These are phyloP conservation scores for Sebastes taczanowskii DNA, from an alignment of 2,797 vertebrate species.

Conservation along the genomic window DNA sequence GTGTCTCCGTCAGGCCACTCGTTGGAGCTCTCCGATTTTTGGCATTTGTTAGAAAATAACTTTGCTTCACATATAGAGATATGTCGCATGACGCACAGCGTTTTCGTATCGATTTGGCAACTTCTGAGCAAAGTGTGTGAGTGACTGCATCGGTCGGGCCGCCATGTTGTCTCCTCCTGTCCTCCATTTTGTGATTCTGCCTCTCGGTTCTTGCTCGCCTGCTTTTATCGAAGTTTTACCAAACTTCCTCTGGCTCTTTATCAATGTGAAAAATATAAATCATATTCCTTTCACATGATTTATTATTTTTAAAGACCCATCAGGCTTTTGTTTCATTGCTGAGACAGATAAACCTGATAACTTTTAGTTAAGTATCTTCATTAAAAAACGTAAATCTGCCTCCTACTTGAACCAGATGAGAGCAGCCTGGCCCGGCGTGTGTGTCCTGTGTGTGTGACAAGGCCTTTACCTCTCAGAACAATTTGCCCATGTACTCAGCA, in stretches of 20 bases:
- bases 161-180: constrained; percentile 82
- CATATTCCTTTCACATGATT: not conserved
- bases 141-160: constrained; percentile 57
- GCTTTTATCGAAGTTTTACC: constrained; percentile 27
- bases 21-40: not conserved
- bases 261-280: not conserved
- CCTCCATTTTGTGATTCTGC: constrained; percentile 86
- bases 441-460: constrained; percentile 26
- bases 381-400: not conserved
- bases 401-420: not conserved
- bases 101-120: constrained; percentile 6
- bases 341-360: not conserved
- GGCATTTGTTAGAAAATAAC: not conserved
- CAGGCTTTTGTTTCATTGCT: constrained; percentile 2
- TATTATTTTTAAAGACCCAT: not conserved
- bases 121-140: constrained; percentile 28
- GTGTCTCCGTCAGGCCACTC: not conserved
- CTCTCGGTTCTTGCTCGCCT: constrained; percentile 53
- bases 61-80: not conserved
- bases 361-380: not conserved
- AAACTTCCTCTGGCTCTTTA: not conserved
- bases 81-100: not conserved
- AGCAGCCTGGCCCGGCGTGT: not conserved
- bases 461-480: constrained; percentile 45
- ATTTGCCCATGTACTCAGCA: constrained; percentile 50